phyloP scores from a whole-genome alignment of 2,113 vertebrate genomes.

The Leptobrachium leishanense region DNA sequence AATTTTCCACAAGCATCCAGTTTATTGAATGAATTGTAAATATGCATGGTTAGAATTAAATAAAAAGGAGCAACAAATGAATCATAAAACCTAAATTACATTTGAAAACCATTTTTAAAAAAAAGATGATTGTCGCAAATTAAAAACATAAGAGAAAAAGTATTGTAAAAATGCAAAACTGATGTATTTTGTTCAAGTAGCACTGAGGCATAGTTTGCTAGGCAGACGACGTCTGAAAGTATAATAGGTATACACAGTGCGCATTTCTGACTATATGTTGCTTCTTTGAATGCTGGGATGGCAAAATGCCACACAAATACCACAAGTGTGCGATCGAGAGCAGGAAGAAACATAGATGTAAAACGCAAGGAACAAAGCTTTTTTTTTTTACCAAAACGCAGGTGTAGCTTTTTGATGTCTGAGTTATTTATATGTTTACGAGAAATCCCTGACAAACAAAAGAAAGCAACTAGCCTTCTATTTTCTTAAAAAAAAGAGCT shows the following conservation, averaged over 20 bases:
- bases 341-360: constrained; percentile 8
- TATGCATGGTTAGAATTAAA: too few species aligned
- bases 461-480: neutral
- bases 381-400: neutral
- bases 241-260: neutral
- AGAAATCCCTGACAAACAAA: constrained; percentile 3
- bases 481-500: too few species aligned
- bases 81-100: too few species aligned
- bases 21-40: too few species aligned
- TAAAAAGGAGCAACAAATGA: too few species aligned
- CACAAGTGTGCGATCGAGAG: constrained; percentile 1
- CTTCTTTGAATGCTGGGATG: neutral
- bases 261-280: neutral
- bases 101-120: too few species aligned
- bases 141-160: too few species aligned
- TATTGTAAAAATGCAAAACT: too few species aligned
- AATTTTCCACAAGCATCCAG: too few species aligned
- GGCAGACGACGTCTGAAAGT: neutral
- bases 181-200: too few species aligned
- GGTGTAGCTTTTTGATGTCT: constrained; percentile 26
- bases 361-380: neutral
- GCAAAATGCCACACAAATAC: constrained; percentile 3
- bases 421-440: constrained; percentile 33
- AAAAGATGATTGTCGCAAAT: too few species aligned
- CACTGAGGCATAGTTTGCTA: too few species aligned